Conservation (phyloP, 2,113 vertebrate species). For the Morone saxatilis region DNA sequence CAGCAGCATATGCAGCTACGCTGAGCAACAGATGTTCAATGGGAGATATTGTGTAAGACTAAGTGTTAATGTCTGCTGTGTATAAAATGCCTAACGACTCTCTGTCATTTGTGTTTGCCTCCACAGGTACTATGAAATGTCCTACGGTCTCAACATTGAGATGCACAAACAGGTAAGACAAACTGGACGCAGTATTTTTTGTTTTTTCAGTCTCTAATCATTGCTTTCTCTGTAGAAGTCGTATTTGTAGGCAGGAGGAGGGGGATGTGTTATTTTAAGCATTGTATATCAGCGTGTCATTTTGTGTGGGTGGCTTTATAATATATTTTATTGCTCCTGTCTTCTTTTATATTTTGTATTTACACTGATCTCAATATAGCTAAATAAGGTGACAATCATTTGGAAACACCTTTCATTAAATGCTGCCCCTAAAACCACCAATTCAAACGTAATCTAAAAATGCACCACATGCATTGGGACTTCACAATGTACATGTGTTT, state of each 20-base stretch:
- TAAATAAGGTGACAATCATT: neutral
- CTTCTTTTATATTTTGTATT: constrained; percentile 11
- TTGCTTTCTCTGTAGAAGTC: neutral
- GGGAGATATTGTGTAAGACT: constrained; percentile 39
- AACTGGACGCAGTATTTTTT: neutral
- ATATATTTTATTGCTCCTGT: constrained; percentile 12
- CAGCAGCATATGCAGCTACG: constrained; percentile 51
- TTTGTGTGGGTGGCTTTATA: constrained; percentile 38
- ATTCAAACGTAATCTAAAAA: neutral
- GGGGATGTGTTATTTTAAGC: constrained; percentile 47
- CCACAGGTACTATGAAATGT: constrained; percentile 84
- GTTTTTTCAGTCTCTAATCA: neutral
- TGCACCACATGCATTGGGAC: neutral
- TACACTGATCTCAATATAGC: neutral
- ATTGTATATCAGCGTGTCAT: constrained; percentile 10
- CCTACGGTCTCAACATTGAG: constrained; percentile 84
- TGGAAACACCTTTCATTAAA: neutral
- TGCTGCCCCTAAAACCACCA: neutral
- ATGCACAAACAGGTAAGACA: constrained; percentile 83
- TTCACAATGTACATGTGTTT: neutral
- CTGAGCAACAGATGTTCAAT: constrained; percentile 60
- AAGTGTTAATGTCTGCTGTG: constrained; percentile 43
- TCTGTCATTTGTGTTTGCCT: constrained; percentile 62
- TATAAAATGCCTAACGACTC: constrained; percentile 55
- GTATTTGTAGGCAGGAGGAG: constrained; percentile 21